Base-by-base conservation (phyloP, 2,113 vertebrate species). In the Nothoprocta perdicaria region DNA sequence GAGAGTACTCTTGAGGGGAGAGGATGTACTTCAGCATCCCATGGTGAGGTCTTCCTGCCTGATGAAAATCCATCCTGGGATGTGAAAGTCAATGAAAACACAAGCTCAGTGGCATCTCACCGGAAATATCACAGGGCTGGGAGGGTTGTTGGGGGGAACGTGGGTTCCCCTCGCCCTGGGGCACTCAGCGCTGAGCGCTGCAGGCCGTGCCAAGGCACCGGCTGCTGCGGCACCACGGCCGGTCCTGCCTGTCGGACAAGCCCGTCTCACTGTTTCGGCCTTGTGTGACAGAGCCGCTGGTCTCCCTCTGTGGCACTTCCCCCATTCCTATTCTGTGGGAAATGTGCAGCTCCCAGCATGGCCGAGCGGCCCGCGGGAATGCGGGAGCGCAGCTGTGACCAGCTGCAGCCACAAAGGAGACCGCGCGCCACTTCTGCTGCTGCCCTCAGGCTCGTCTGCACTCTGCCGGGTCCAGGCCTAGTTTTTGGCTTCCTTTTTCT, bases 401-500 rank as follows among this genome's bases (percentile, higher is more conserved):
- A 87, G 91, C 92, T 89, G 91, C 79, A 74, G 86, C 73, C 87
- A 83, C 75, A 83, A 74, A 87, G 78, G 62, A 82, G 40, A 87
- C 29, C 77, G 61, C 35, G 67, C 66, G 58, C 71, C 41, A 41
- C 50, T 84, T 69, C 71, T 94, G 88, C 57, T 41, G 57, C 76
- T 90, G 72, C 55, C 84, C 23, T 11, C 71, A 68, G 89, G 76
- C 75, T 72, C 60, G 21, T 82, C 46, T 89, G 35, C 78, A 43
- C 73, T 80, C 68, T 57, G 76, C 89, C 94, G 89, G 92, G 65
- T 71, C 73, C 82, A 68, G 65, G 24, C 52, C 61, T 67, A 61
- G 72, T 27, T 94, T 93, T 92, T 89, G n/a, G 71, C 91, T 95
- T 89, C 55, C 15, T 21, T 83, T 83, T 89, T 88, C 46, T 52